Evolutionary conservation across 92 coral and sea anemone genomes (phyloP).

Genomic region (Virgularia gustaviana): DNA sequence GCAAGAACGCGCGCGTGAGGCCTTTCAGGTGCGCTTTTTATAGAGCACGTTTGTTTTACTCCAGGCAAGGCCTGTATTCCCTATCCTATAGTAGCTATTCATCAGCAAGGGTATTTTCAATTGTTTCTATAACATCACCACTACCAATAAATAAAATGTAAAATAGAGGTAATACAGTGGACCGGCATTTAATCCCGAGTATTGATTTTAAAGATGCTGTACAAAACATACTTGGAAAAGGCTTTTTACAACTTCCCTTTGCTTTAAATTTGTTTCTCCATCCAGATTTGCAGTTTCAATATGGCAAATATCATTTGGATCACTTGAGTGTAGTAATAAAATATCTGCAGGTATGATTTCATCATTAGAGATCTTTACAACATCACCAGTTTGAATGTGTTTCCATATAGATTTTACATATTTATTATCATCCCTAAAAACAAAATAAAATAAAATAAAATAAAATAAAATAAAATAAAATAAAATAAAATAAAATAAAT

Average conservation of each 20-base stretch:
- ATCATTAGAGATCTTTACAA: conserved; percentile 64
- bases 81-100: too few relatives aligned
- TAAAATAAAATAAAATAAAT: neutral
- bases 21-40: too few relatives aligned
- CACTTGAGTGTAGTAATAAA: conserved; percentile 77
- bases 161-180: too few relatives aligned
- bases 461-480: neutral
- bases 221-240: conserved; percentile 56
- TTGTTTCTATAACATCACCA: neutral
- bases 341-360: conserved; percentile 93
- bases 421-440: conserved; percentile 47
- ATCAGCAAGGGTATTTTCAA: neutral
- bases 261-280: conserved; percentile 95
- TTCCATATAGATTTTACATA: conserved; percentile 70
- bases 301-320: conserved; percentile 68
- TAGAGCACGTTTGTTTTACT: too few relatives aligned
- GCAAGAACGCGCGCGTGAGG: too few relatives aligned
- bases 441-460: neutral
- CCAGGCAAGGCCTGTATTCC: too few relatives aligned
- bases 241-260: conserved; percentile 85
- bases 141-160: neutral
- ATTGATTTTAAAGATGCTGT: neutral
- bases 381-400: conserved; percentile 76
- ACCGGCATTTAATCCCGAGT: too few relatives aligned
- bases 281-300: conserved; percentile 96